These are phyloP conservation scores for Neotoxoptera formosana DNA, from an alignment of 1,140 invertebrate species.

Conservation along the genomic window DNA sequence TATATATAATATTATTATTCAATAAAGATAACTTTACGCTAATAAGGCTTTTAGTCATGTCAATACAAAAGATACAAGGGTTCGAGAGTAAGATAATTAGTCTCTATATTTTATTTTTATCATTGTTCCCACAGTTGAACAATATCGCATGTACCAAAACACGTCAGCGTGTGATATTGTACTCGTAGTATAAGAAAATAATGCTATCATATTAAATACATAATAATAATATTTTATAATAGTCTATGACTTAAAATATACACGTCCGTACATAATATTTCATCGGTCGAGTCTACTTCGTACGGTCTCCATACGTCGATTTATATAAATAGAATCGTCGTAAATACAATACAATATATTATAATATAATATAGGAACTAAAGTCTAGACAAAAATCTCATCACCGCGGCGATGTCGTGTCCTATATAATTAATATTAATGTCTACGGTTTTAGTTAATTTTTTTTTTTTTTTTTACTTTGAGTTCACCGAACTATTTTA, in stretches of 20 bases:
- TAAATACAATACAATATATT: too few species aligned
- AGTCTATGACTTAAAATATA: slow-evolving; percentile 7
- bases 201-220: slow-evolving; percentile 32
- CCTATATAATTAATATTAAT: not conserved
- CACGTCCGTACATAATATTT: not conserved
- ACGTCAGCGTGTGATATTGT: slow-evolving; percentile 34
- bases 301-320: not conserved
- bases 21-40: slow-evolving; percentile 22
- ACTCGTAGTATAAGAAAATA: slow-evolving; percentile 52
- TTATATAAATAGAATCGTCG: slow-evolving; percentile 11
- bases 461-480: not conserved
- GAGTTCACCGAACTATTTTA: not conserved
- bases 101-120: slow-evolving; percentile 52
- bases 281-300: not conserved
- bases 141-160: slow-evolving; percentile 28
- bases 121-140: slow-evolving; percentile 52
- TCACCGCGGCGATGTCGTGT: not conserved
- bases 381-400: slow-evolving; percentile 29
- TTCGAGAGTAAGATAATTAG: slow-evolving; percentile 40
- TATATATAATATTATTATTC: slow-evolving; percentile 20
- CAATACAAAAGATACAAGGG: slow-evolving; percentile 47
- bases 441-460: slow-evolving; percentile 24
- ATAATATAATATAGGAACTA: slow-evolving; percentile 29
- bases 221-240: slow-evolving; percentile 16
- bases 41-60: slow-evolving; percentile 42